phyloP scores from a whole-genome alignment of 2,113 vertebrate species.

The Bubo bubo region DNA sequence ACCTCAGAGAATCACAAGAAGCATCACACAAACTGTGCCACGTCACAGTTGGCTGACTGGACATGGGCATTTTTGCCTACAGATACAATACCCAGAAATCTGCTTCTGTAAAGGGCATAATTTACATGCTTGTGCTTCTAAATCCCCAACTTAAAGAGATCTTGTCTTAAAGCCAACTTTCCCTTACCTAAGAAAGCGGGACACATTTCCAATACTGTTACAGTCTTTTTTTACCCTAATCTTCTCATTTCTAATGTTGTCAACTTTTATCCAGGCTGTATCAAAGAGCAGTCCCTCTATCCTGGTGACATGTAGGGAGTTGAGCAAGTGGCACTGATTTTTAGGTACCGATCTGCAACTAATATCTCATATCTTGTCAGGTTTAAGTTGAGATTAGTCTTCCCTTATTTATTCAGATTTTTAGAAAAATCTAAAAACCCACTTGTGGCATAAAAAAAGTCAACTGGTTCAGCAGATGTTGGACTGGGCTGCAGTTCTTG shows the following conservation, averaged over 20 bases:
- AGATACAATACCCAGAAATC: neutral
- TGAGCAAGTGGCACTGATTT: neutral
- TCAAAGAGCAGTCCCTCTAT: neutral
- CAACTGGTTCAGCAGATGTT: neutral
- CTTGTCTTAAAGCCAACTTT: neutral
- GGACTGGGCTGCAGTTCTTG: neutral
- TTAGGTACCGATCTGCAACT: neutral
- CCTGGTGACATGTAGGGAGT: neutral
- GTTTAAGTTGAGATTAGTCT: neutral
- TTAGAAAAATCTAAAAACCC: neutral
- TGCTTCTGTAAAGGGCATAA: neutral
- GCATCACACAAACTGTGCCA: neutral
- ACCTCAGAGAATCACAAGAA: neutral
- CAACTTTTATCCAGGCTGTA: neutral
- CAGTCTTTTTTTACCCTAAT: rapidly evolving
- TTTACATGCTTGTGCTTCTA: neutral
- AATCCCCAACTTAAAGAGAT: neutral
- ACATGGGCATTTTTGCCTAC: rapidly evolving
- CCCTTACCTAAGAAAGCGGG: rapidly evolving
- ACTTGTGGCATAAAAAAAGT: neutral
- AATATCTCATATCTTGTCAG: rapidly evolving
- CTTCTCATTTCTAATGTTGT: neutral
- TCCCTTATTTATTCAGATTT: neutral
- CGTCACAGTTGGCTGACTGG: neutral
- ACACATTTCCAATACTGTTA: neutral